These are phyloP conservation scores for Leptopilina syphax DNA, from an alignment of 2,888 invertebrate species.

Conservation along the genomic window DNA sequence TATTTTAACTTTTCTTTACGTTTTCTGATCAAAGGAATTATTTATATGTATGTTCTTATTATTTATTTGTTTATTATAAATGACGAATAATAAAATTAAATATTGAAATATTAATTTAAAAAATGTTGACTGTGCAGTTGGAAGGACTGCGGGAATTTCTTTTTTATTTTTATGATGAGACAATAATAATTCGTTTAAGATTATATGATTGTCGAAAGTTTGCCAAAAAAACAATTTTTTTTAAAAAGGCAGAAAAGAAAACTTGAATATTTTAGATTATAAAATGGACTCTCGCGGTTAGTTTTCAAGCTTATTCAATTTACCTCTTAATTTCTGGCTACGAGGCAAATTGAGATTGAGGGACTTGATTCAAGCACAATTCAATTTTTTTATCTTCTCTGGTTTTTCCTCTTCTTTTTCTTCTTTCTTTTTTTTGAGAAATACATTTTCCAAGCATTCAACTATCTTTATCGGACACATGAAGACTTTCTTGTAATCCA, in stretches of 20 bases:
- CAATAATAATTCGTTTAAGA: not conserved
- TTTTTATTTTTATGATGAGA: not conserved
- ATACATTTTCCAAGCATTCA: conserved; percentile 1
- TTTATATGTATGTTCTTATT: no score
- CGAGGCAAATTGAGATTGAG: not conserved
- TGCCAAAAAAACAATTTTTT: not conserved
- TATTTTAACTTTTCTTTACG: no score
- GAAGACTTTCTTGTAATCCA: conserved; percentile 23
- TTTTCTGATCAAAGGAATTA: no score
- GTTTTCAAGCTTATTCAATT: conserved; percentile 32
- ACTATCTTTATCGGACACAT: conserved; percentile 20
- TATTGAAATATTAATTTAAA: no score
- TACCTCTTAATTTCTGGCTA: conserved; percentile 16
- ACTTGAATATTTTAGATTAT: not conserved
- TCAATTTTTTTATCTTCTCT: not conserved
- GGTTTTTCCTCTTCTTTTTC: no score
- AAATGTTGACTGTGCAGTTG: not conserved
- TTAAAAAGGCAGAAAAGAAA: not conserved
- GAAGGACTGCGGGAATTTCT: not conserved
- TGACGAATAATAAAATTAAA: no score
- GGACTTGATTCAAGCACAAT: not conserved
- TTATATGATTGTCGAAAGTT: not conserved
- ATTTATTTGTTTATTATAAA: no score
- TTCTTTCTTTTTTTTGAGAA: not conserved
- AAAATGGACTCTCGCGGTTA: not conserved